Percentiles rank a stretch among this genome's conserved stretches.
Conservation (phyloP, 1,140 invertebrate species). For the Dendroctonus ponderosae region DNA sequence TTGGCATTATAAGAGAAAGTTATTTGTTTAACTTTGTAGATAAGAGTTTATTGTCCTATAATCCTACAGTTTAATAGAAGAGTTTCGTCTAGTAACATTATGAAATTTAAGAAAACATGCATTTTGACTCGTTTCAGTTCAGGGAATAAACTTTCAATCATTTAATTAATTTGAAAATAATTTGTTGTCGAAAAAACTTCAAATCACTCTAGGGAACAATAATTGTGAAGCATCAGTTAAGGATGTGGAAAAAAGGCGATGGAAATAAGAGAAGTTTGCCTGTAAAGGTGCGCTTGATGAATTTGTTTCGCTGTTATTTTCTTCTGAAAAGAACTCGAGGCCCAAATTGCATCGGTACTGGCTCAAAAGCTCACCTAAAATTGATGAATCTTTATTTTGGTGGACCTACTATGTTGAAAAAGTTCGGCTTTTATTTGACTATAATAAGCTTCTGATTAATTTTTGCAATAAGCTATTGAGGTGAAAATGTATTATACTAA, state of each 20-base stretch:
- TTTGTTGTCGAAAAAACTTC: neutral
- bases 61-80: too few relatives aligned
- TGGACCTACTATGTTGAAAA: slow-evolving; percentile 17
- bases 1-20: too few relatives aligned
- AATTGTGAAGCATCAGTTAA: slow-evolving; percentile 25
- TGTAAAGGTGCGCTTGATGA: slow-evolving; percentile 20
- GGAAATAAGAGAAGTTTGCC: slow-evolving; percentile 15
- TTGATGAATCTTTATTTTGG: slow-evolving; percentile 11
- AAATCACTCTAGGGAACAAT: slow-evolving; percentile 12
- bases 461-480: too few relatives aligned
- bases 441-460: too few relatives aligned
- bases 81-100: neutral
- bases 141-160: neutral
- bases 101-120: neutral
- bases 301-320: slow-evolving; percentile 33
- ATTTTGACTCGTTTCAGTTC: neutral
- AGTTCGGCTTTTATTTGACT: neutral
- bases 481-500: too few relatives aligned
- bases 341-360: slow-evolving; percentile 29
- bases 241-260: slow-evolving; percentile 20
- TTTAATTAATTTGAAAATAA: neutral
- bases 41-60: too few relatives aligned
- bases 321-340: slow-evolving; percentile 23
- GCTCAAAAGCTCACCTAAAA: slow-evolving; percentile 19
- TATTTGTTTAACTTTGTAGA: too few relatives aligned